phyloP scores from a whole-genome alignment of 2,888 invertebrate species.

The Sarcophaga rosellei region DNA sequence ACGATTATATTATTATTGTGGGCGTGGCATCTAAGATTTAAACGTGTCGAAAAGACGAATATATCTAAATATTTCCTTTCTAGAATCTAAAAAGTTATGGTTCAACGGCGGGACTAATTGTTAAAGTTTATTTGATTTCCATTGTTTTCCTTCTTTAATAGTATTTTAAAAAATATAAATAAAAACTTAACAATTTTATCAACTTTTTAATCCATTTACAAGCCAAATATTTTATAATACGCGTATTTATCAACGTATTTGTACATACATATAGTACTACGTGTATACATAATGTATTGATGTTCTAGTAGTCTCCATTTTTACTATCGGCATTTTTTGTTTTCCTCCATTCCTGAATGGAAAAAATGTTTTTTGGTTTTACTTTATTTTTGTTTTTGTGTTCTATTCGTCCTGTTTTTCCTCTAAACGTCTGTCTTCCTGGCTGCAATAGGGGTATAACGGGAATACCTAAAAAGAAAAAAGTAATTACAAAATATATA shows the following conservation, averaged over 20 bases:
- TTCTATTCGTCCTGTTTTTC: conserved; percentile 35
- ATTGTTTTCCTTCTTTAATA: too few relatives aligned
- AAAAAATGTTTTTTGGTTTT: neutral
- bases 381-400: neutral
- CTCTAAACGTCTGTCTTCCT: conserved; percentile 31
- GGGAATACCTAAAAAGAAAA: neutral
- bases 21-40: too few relatives aligned
- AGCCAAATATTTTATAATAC: too few relatives aligned
- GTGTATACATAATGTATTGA: neutral
- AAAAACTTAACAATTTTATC: too few relatives aligned
- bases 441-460: conserved; percentile 39
- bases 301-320: conserved; percentile 10
- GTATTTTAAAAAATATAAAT: too few relatives aligned
- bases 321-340: conserved; percentile 47
- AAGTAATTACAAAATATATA: conserved; percentile 15
- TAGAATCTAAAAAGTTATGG: too few relatives aligned
- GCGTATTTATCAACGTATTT: neutral
- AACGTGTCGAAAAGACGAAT: too few relatives aligned
- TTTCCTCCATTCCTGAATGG: neutral
- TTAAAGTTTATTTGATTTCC: too few relatives aligned
- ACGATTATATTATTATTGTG: too few relatives aligned
- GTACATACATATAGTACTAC: neutral
- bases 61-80: too few relatives aligned
- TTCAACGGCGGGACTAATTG: too few relatives aligned
- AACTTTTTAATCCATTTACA: too few relatives aligned